These are phyloP conservation scores for Apocrypta bakeri DNA, from an alignment of 1,140 invertebrate genomes.

Conservation along the genomic window DNA sequence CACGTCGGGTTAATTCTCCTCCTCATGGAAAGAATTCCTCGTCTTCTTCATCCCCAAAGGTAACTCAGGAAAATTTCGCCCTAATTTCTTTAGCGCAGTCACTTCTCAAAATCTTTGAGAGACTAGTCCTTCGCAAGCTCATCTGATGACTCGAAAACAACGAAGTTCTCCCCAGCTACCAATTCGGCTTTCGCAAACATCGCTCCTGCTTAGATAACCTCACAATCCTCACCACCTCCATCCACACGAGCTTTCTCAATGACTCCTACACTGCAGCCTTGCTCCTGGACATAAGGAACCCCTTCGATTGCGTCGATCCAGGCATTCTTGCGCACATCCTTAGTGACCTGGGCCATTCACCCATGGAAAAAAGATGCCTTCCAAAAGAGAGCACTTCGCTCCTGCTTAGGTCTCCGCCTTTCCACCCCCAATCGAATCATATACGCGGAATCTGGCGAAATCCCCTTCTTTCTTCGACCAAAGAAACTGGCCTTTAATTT, in stretches of 20 bases:
- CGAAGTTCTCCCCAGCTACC: background rate
- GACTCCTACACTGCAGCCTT: background rate
- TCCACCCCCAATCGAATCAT: no score
- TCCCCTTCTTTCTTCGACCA: no score
- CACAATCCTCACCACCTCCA: background rate
- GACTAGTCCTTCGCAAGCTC: slow-evolving; percentile 40
- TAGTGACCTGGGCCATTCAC: no score
- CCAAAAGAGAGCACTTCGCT: no score
- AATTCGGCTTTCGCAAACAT: slow-evolving; percentile 41
- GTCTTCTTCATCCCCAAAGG: slow-evolving; percentile 10
- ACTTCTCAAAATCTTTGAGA: slow-evolving; percentile 49
- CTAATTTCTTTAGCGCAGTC: slow-evolving; percentile 53
- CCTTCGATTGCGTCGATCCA: no score
- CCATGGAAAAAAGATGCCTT: background rate
- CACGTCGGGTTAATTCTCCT: background rate
- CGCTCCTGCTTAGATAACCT: slow-evolving; percentile 5
- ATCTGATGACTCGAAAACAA: slow-evolving; percentile 34
- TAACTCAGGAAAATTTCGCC: background rate
- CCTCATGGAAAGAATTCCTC: background rate
- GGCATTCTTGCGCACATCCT: no score
- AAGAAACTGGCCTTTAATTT: no score
- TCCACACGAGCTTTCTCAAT: background rate
- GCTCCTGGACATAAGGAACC: background rate
- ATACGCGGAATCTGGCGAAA: no score
- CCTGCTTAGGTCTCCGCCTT: no score